These are phyloP conservation scores for Bettongia penicillata DNA, from an alignment of 2,113 vertebrate genomes.

Conservation along the genomic window DNA sequence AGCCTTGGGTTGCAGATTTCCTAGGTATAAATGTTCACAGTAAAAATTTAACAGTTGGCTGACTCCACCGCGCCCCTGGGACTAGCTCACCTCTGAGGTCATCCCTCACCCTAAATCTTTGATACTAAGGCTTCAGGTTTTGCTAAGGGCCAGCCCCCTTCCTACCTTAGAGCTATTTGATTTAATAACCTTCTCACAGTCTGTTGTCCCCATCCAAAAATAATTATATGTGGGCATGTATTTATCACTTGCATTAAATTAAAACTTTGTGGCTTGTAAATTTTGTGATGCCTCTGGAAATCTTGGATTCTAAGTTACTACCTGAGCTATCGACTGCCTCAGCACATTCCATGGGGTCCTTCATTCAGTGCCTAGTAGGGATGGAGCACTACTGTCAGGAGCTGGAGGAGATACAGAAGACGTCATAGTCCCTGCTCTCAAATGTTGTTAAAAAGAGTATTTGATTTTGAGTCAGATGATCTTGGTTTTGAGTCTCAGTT, in stretches of 20 bases:
- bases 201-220: not conserved
- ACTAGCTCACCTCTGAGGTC: not conserved
- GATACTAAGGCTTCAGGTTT: not conserved
- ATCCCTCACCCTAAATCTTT: not conserved
- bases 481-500: not conserved
- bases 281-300: not conserved
- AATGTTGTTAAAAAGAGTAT: not conserved
- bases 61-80: not conserved
- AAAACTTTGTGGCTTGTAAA: not conserved
- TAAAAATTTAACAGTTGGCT: not conserved
- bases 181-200: not conserved
- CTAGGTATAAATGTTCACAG: not conserved
- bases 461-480: not conserved
- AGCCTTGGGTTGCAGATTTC: not conserved
- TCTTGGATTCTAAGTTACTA: not conserved
- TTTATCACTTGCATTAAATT: not conserved
- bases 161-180: not conserved
- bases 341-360: not conserved
- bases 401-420: not conserved
- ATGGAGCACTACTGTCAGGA: not conserved
- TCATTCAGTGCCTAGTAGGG: not conserved
- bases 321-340: not conserved
- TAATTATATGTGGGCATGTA: not conserved
- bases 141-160: not conserved
- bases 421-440: not conserved